Evolutionary conservation across 2,888 invertebrate genomes (phyloP).

Genomic region (Celastrina argiolus): DNA sequence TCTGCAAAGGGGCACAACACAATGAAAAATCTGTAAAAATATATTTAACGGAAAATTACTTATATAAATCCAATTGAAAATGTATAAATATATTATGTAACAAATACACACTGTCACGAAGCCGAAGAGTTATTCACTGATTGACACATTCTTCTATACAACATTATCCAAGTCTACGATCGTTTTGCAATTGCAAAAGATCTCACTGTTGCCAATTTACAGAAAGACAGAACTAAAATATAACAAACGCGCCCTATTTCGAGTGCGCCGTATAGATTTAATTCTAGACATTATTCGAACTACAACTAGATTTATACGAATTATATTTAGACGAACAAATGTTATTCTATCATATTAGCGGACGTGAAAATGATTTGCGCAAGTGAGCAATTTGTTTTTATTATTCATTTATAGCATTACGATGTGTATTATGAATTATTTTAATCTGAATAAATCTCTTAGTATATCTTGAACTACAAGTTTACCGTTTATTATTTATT

Average conservation of each 20-base stretch:
- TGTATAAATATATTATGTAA: too few species aligned
- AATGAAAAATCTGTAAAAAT: too few species aligned
- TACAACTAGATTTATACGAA: constrained; percentile 21
- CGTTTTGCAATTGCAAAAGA: constrained; percentile 76
- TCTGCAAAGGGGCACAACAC: too few species aligned
- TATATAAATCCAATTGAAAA: too few species aligned
- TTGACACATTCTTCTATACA: constrained; percentile 9
- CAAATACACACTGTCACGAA: not conserved
- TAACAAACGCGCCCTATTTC: constrained; percentile 76
- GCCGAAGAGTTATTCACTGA: not conserved
- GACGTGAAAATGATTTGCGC: constrained; percentile 14
- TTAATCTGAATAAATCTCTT: too few species aligned
- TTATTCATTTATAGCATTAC: not conserved
- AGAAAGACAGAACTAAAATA: constrained; percentile 78
- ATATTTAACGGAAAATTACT: too few species aligned
- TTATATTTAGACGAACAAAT: constrained; percentile 20
- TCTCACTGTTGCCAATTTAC: constrained; percentile 76
- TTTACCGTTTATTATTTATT: too few species aligned
- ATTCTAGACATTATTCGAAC: constrained; percentile 62
- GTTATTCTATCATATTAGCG: constrained; percentile 16
- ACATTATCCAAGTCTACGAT: constrained; percentile 56
- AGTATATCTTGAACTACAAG: too few species aligned
- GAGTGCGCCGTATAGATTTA: constrained; percentile 66
- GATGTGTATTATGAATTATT: not conserved
- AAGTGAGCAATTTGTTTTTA: constrained; percentile 11